Conservation (phyloP, 2,113 vertebrate species). For the Chaenocephalus aceratus region DNA sequence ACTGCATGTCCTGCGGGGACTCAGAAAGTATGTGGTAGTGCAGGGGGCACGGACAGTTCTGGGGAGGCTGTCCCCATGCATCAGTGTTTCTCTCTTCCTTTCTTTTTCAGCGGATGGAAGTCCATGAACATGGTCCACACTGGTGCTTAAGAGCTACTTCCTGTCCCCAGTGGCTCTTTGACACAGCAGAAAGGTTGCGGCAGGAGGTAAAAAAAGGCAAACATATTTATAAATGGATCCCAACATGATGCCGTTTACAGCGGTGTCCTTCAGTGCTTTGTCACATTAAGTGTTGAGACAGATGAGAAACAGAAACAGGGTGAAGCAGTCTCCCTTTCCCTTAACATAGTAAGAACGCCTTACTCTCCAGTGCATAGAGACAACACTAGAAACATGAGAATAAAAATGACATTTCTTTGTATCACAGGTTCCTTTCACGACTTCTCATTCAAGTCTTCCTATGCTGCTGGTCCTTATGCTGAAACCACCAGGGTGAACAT, state of each 20-base stretch:
- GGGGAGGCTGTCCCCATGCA: slow-evolving; percentile 19
- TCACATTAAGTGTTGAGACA: slow-evolving; percentile 55
- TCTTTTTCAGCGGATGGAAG: slow-evolving; percentile 18
- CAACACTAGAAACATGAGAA: slow-evolving; percentile 32
- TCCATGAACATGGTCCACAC: slow-evolving; percentile 17
- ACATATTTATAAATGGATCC: slow-evolving; percentile 54
- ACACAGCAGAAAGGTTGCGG: slow-evolving; percentile 48
- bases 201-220: slow-evolving; percentile 59
- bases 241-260: slow-evolving; percentile 53
- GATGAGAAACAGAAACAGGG: slow-evolving; percentile 26
- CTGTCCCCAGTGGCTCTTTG: slow-evolving; percentile 37
- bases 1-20: slow-evolving; percentile 41
- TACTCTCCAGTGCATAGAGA: slow-evolving; percentile 40
- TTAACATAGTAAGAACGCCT: slow-evolving; percentile 47
- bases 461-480: slow-evolving; percentile 35
- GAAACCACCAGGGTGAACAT: slow-evolving; percentile 49
- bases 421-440: slow-evolving; percentile 38
- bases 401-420: slow-evolving; percentile 24
- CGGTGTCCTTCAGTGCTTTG: slow-evolving; percentile 71
- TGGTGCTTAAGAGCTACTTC: slow-evolving; percentile 31
- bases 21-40: slow-evolving; percentile 36
- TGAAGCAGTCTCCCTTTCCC: slow-evolving; percentile 52
- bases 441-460: slow-evolving; percentile 45
- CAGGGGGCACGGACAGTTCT: slow-evolving; percentile 3
- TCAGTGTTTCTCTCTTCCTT: slow-evolving; percentile 29